A percentile compares a stretch with the other conserved stretches of the same genome.
phyloP scores from a whole-genome alignment of 2,888 invertebrate genomes.

The Morpho deidamia region DNA sequence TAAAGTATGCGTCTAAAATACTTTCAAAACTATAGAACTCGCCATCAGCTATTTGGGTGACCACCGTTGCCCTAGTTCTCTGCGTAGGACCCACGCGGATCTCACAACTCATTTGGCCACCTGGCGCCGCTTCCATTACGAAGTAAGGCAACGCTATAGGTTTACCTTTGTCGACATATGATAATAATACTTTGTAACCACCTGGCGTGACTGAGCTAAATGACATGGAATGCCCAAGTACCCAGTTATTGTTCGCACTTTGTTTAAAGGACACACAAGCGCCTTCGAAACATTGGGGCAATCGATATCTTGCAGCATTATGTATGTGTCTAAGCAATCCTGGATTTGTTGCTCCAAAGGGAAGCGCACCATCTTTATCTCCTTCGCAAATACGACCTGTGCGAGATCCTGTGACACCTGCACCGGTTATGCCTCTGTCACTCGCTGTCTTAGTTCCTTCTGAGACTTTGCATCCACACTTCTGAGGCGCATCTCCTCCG shows the following conservation, averaged over 20 bases:
- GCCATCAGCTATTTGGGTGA: constrained; percentile 59
- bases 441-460: constrained; percentile 36
- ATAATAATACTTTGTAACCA: constrained; percentile 61
- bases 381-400: constrained; percentile 35
- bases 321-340: constrained; percentile 65
- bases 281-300: constrained; percentile 72
- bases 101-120: constrained; percentile 68
- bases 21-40: constrained; percentile 66
- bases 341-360: constrained; percentile 51
- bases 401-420: constrained; percentile 66
- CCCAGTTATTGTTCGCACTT: constrained; percentile 50
- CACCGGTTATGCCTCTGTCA: constrained; percentile 67
- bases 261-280: constrained; percentile 60
- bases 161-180: constrained; percentile 54
- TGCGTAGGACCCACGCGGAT: constrained; percentile 57
- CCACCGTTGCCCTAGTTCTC: constrained; percentile 54
- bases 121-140: constrained; percentile 69
- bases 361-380: constrained; percentile 41
- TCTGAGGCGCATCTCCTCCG: constrained; percentile 39
- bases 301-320: constrained; percentile 58
- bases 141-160: constrained; percentile 56
- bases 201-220: constrained; percentile 72
- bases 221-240: constrained; percentile 59
- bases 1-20: constrained; percentile 60
- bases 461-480: constrained; percentile 33